These are phyloP conservation scores for Oithona nana DNA, from an alignment of 2,888 invertebrate species.

Conservation along the genomic window DNA sequence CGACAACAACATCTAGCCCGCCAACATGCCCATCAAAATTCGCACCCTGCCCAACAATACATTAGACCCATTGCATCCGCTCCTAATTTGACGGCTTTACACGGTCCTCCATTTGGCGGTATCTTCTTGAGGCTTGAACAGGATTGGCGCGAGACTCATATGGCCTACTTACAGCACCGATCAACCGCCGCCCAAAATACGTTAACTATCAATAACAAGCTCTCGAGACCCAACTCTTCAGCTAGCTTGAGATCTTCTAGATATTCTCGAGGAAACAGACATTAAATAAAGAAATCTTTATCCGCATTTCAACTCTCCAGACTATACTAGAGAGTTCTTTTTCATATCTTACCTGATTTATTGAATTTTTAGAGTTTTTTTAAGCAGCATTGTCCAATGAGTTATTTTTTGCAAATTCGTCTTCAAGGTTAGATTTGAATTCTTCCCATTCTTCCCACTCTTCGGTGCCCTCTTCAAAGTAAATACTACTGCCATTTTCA, in stretches of 20 bases:
- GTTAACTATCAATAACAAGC: not conserved
- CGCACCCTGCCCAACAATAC: not conserved
- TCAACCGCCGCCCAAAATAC: not conserved
- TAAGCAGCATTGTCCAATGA: too few relatives aligned
- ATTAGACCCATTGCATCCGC: not conserved
- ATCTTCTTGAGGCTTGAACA: slow-evolving; percentile 51
- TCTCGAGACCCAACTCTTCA: not conserved
- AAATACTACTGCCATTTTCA: too few relatives aligned
- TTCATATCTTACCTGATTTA: too few relatives aligned
- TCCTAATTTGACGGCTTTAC: not conserved
- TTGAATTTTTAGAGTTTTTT: too few relatives aligned
- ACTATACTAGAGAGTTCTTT: too few relatives aligned
- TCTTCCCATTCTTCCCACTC: too few relatives aligned
- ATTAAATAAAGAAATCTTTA: not conserved
- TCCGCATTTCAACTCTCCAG: too few relatives aligned
- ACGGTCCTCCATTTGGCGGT: slow-evolving; percentile 35
- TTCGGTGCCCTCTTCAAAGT: too few relatives aligned
- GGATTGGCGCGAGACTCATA: slow-evolving; percentile 45
- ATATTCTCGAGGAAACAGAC: not conserved
- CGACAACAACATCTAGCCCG: not conserved
- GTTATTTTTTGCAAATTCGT: too few relatives aligned
- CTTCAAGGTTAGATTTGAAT: too few relatives aligned
- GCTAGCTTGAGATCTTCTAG: not conserved
- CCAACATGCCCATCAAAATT: not conserved
- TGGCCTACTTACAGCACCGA: slow-evolving; percentile 14